These are phyloP conservation scores for Monochamus saltuarius DNA, from an alignment of 1,140 invertebrate genomes.

Conservation along the genomic window DNA sequence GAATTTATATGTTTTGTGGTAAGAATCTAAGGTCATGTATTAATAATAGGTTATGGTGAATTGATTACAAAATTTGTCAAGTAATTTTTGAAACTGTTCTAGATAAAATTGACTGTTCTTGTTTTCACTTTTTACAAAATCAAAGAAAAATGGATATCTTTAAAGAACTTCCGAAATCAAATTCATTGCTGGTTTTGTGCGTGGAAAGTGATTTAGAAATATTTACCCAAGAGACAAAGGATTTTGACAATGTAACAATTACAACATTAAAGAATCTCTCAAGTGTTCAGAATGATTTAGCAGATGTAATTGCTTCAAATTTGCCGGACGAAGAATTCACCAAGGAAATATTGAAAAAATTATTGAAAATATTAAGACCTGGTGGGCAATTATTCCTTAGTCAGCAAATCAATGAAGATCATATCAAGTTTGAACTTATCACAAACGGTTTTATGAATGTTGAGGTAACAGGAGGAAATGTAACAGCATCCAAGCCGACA, in stretches of 20 bases:
- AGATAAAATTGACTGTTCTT: too few species aligned
- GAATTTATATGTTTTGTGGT: too few species aligned
- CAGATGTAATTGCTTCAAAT: conserved; percentile 6
- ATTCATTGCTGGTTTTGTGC: too few species aligned
- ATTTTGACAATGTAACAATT: background rate
- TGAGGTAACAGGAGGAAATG: conserved; percentile 47
- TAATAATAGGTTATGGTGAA: too few species aligned
- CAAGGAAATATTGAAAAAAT: conserved; percentile 6
- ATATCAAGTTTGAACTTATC: conserved; percentile 58
- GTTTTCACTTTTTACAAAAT: too few species aligned
- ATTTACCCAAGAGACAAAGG: background rate
- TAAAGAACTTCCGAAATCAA: too few species aligned
- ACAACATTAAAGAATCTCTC: background rate
- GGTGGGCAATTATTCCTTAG: conserved; percentile 46
- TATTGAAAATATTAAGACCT: conserved; percentile 44
- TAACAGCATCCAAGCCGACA: conserved; percentile 63
- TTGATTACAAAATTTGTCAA: too few species aligned
- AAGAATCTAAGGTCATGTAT: too few species aligned
- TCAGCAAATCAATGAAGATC: conserved; percentile 48
- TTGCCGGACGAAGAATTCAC: conserved; percentile 1
- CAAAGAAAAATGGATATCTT: too few species aligned
- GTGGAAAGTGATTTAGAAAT: too few species aligned
- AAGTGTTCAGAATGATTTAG: background rate
- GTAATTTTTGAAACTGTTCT: too few species aligned
- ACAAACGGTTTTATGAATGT: conserved; percentile 65